Conservation (phyloP, 1,140 invertebrate species). For the Drosophila subobscura region DNA sequence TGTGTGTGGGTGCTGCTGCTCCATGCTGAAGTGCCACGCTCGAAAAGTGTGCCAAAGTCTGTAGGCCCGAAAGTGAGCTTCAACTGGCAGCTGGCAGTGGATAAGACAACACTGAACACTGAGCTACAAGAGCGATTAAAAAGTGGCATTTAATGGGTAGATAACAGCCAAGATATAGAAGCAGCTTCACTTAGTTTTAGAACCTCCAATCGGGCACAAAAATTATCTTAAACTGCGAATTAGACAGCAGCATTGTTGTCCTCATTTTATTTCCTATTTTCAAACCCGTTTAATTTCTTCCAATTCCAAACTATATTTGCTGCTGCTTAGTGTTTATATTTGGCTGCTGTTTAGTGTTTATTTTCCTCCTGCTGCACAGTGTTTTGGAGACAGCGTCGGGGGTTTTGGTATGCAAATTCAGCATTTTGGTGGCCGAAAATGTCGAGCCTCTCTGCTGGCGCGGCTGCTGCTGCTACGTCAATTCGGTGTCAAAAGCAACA, state of each 20-base stretch:
- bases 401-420: slow-evolving; percentile 62
- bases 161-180: neutral
- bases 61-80: slow-evolving; percentile 62
- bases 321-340: too few species aligned
- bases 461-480: slow-evolving; percentile 47
- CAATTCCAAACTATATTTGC: too few species aligned
- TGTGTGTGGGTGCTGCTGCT: slow-evolving; percentile 27
- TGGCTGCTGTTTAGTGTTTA: neutral
- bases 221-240: too few species aligned
- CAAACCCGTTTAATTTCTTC: too few species aligned
- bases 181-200: too few species aligned
- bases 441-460: neutral
- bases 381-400: neutral
- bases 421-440: slow-evolving; percentile 38
- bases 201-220: too few species aligned
- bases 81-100: neutral
- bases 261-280: too few species aligned
- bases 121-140: neutral
- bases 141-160: neutral
- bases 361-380: neutral
- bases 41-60: slow-evolving; percentile 74
- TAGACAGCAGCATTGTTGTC: too few species aligned
- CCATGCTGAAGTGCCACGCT: slow-evolving; percentile 48
- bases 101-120: slow-evolving; percentile 38
- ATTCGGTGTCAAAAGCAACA: slow-evolving; percentile 81